Evolutionary conservation across 2,797 vertebrate species (phyloP).

Genomic region (Microcaecilia unicolor): DNA sequence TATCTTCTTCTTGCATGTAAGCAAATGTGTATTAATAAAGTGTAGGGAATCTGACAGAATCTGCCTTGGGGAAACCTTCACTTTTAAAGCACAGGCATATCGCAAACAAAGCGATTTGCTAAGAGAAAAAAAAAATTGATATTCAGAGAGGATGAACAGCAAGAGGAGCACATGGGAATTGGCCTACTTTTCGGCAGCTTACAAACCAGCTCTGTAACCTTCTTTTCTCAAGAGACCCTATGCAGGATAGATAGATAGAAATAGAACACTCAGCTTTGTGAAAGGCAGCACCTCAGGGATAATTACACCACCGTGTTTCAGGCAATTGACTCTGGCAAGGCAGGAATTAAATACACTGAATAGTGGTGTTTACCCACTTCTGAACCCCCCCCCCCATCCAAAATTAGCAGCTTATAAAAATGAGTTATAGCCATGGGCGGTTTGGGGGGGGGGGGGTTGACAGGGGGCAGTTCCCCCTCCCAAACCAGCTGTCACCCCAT

Average conservation of each 20-base stretch:
- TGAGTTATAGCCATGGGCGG: too few relatives aligned
- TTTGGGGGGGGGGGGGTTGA: too few relatives aligned
- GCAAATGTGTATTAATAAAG: too few relatives aligned
- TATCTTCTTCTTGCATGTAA: too few relatives aligned
- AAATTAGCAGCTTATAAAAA: too few relatives aligned
- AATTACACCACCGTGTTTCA: background rate
- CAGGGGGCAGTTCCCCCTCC: too few relatives aligned
- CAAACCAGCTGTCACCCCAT: too few relatives aligned
- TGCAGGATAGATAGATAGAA: background rate
- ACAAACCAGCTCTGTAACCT: background rate
- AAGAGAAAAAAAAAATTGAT: accelerated
- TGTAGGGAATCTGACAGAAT: too few relatives aligned
- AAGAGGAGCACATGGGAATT: background rate
- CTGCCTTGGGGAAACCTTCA: too few relatives aligned
- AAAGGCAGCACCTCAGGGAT: background rate
- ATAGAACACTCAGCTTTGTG: background rate
- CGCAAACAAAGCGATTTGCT: too few relatives aligned
- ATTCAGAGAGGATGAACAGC: background rate
- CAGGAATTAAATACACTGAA: too few relatives aligned
- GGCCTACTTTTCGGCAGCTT: background rate
- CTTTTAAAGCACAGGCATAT: too few relatives aligned
- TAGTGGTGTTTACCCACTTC: background rate
- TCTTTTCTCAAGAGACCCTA: background rate
- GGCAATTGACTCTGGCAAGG: accelerated
- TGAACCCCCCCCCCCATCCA: constrained; percentile 2